These are phyloP conservation scores for Monoplex corrugatus DNA, from an alignment of 2,888 invertebrate species.

Conservation along the genomic window DNA sequence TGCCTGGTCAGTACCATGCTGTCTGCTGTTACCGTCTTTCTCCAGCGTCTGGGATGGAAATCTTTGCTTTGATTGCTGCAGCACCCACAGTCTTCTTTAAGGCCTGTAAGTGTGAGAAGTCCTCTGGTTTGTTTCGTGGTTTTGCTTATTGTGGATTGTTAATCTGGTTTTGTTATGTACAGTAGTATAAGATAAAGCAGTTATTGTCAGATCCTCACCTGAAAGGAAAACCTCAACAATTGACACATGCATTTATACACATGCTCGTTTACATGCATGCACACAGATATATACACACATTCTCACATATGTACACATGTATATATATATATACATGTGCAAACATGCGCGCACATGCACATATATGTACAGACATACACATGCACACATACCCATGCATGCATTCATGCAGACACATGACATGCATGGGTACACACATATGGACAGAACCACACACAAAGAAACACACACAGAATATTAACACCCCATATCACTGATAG, in stretches of 20 bases:
- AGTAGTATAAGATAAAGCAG: no score
- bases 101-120: conserved; percentile 43
- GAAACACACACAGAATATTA: no score
- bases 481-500: no score
- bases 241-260: neutral
- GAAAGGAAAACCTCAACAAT: no score
- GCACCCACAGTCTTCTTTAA: conserved; percentile 20
- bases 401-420: no score
- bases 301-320: neutral
- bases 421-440: no score
- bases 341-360: neutral
- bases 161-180: no score
- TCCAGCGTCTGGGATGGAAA: neutral
- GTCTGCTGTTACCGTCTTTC: conserved; percentile 41
- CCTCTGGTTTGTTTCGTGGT: neutral
- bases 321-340: neutral
- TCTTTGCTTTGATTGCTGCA: neutral
- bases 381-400: neutral
- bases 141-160: no score
- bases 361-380: neutral
- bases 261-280: neutral
- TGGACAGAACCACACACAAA: no score
- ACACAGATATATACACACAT: neutral
- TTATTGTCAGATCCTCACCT: no score
- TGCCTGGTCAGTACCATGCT: conserved; percentile 32